A percentile compares a stretch with the other conserved stretches of the same genome.
Evolutionary conservation across 64 coral and sea anemone species (phyloP).

Genomic region (Trachythela sp.): DNA sequence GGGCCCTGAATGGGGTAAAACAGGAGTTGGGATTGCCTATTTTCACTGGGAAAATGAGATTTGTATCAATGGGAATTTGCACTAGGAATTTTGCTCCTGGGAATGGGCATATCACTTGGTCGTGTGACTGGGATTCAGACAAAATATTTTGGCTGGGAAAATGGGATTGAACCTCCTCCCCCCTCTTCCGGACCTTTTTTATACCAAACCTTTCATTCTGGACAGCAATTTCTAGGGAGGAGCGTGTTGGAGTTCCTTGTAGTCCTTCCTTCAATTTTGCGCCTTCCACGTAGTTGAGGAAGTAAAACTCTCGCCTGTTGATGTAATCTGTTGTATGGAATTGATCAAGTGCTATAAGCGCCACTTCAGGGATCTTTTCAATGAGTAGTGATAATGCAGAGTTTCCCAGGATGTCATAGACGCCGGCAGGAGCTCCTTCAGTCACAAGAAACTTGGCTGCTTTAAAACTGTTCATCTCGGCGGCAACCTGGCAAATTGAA

Average conservation of each 20-base stretch:
- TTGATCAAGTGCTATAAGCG: not conserved
- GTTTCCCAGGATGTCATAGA: not conserved
- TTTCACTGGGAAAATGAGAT: no score
- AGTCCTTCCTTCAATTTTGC: not conserved
- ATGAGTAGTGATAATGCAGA: not conserved
- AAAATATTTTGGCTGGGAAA: no score
- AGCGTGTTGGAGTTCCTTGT: not conserved
- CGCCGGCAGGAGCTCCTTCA: not conserved
- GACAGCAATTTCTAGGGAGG: not conserved
- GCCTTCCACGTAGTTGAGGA: constrained; percentile 2
- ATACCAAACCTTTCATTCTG: not conserved
- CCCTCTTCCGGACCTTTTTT: no score
- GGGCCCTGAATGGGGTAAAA: no score
- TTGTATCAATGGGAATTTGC: no score
- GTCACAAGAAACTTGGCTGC: not conserved
- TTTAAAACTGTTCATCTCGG: not conserved
- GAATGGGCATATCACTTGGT: no score
- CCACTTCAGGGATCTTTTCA: constrained; percentile 17
- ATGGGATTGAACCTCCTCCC: no score
- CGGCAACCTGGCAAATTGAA: not conserved
- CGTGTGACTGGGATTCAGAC: no score
- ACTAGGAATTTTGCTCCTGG: no score
- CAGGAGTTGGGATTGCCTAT: no score
- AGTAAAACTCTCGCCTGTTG: not conserved
- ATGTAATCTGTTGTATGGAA: not conserved